These are phyloP conservation scores for Antennarius maculatus DNA, from an alignment of 2,797 vertebrate species.

Conservation along the genomic window DNA sequence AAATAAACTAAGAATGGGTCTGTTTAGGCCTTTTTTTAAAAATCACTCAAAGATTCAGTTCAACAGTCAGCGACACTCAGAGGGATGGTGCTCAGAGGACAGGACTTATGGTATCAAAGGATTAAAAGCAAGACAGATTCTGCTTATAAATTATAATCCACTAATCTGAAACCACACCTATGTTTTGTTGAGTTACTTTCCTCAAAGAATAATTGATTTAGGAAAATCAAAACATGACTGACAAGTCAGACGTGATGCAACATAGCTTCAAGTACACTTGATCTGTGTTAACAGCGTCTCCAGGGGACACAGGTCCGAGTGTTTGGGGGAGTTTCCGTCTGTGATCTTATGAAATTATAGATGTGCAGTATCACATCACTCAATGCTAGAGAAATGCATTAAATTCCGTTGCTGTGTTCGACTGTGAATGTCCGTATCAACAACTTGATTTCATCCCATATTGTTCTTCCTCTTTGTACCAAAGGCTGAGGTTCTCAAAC, in stretches of 20 bases:
- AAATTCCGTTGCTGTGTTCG: too few relatives aligned
- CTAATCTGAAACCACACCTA: background rate
- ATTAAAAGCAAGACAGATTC: background rate
- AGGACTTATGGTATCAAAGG: background rate
- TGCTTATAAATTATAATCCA: background rate
- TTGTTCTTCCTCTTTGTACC: slow-evolving; percentile 18
- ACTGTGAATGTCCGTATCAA: slow-evolving; percentile 5
- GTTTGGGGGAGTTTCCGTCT: background rate
- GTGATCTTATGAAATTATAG: background rate
- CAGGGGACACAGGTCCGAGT: too few relatives aligned
- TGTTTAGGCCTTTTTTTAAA: background rate
- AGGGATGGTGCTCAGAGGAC: too few relatives aligned
- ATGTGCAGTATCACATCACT: background rate
- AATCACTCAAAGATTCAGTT: too few relatives aligned
- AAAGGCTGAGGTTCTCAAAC: slow-evolving; percentile 50
- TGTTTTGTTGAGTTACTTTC: background rate
- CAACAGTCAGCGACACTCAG: too few relatives aligned
- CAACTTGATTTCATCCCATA: slow-evolving; percentile 25
- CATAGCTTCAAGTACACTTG: too few relatives aligned
- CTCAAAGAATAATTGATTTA: background rate
- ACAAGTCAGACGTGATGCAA: too few relatives aligned
- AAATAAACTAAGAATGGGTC: background rate
- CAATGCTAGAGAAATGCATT: background rate
- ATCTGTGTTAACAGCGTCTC: too few relatives aligned
- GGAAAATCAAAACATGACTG: background rate